Evolutionary conservation across 2,888 invertebrate genomes (phyloP).

Genomic region (Ommatoiulus sabulosus): DNA sequence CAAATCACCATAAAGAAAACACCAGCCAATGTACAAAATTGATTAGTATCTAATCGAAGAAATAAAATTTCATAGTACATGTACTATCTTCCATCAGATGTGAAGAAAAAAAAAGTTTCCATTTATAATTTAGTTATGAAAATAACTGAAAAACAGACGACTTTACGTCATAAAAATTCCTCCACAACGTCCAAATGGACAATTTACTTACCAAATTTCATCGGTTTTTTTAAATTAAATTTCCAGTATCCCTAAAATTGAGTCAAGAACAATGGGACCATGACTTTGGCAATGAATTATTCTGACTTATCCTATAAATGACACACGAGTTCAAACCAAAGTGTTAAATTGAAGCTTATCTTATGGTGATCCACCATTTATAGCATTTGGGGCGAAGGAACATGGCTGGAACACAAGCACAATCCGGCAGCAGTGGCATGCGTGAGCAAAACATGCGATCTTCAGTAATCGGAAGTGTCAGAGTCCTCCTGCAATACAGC

Average conservation of each 20-base stretch:
- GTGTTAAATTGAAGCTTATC: neutral
- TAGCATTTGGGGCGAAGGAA: neutral
- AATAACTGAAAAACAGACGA: too few relatives aligned
- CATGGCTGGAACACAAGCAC: neutral
- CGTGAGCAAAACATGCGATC: neutral
- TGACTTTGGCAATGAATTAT: neutral
- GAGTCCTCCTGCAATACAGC: slow-evolving; percentile 31
- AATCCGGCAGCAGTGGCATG: neutral
- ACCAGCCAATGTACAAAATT: too few relatives aligned
- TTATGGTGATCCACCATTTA: neutral
- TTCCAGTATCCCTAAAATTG: neutral
- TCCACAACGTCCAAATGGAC: too few relatives aligned
- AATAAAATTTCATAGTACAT: too few relatives aligned
- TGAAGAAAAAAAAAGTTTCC: too few relatives aligned
- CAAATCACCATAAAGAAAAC: too few relatives aligned
- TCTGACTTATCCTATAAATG: neutral
- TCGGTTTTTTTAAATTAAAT: neutral
- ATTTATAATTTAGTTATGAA: too few relatives aligned
- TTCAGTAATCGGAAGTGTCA: neutral
- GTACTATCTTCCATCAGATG: too few relatives aligned
- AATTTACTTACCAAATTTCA: neutral
- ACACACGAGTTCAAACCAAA: neutral
- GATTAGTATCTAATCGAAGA: too few relatives aligned
- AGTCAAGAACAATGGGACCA: neutral
- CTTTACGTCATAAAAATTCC: too few relatives aligned